Base-by-base conservation (phyloP, 2,888 invertebrate species). In the Drosophila atripex region DNA sequence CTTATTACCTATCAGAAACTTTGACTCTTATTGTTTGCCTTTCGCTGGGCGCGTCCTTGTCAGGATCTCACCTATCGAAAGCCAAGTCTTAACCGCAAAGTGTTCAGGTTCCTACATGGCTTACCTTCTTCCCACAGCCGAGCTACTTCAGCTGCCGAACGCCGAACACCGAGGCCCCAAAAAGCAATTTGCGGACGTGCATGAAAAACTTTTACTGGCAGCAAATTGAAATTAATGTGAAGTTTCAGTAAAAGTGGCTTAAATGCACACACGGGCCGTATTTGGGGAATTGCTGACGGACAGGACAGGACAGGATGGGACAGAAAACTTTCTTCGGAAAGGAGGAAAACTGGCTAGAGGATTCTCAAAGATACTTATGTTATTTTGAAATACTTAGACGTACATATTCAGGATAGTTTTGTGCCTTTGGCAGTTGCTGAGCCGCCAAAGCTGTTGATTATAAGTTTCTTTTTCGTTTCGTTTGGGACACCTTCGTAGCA, bases 201-300 rank as follows among this genome's bases (percentile, higher is more conserved):
- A 88, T 79, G 82, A 75, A 86, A 88, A 87, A 87, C 84, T 87
- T 87, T 80, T 78, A 88, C 87, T 80, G 80, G 73, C 77, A 88
- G 85, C 86, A 88, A 88, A 88, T 88, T 88, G 88, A 88, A 89
- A 88, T 88, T 88, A 88, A 88, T 88, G 88, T 85, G 85, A 88
- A 88, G 85, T 86, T 89, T 76, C 79, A 87, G 80, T 75, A 78
- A 88, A 89, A 88, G 86, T 88, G 89, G 85, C 89, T 88, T 86
- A 88, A 86, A 82, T 85, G 89, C 87, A 85, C 88, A 80, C 89
- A 88, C 85, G 88, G 89, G 89, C 80, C 89, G 85, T 88, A 89
- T 88, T 88, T 86, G 76, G 82, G 88, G 82, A 86, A 88, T 85
- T 88, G 80, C 88, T 71, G 57, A 74, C 63, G 47, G 56, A 68